phyloP scores from a whole-genome alignment of 1,140 invertebrate species.

The Diplogasteroides magnus region DNA sequence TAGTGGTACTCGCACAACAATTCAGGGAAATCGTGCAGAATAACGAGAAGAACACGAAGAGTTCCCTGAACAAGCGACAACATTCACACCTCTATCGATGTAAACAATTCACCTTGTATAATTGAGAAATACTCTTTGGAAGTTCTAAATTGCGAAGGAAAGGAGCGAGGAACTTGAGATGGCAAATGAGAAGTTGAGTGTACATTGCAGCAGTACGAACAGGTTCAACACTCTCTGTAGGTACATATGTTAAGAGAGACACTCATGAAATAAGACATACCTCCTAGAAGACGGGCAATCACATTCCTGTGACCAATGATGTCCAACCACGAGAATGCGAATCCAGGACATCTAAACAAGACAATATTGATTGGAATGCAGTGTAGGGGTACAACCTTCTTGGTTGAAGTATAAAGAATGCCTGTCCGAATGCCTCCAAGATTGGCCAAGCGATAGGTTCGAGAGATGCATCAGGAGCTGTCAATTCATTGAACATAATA shows the following conservation, averaged over 20 bases:
- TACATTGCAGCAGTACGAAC: conserved; percentile 63
- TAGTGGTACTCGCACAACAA: conserved; percentile 98
- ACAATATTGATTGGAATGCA: too few species aligned
- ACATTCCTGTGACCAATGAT: conserved; percentile 88
- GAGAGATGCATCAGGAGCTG: conserved; percentile 81
- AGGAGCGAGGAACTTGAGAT: conserved; percentile 92
- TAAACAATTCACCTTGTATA: conserved; percentile 72
- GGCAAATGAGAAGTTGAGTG: conserved; percentile 80
- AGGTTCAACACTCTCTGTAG: conserved; percentile 18
- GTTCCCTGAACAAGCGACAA: conserved; percentile 59
- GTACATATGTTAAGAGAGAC: background rate
- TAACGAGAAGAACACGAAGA: conserved; percentile 83
- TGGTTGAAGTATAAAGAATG: conserved; percentile 30
- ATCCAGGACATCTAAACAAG: conserved; percentile 67
- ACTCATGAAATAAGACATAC: conserved; percentile 46
- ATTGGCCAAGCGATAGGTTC: conserved; percentile 83
- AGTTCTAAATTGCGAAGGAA: conserved; percentile 93
- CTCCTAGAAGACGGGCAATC: conserved; percentile 83
- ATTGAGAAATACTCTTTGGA: conserved; percentile 78
- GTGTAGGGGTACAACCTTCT: conserved; percentile 6
- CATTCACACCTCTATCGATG: background rate
- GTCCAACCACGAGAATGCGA: conserved; percentile 96
- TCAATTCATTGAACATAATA: conserved; percentile 92
- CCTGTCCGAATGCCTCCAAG: conserved; percentile 61
- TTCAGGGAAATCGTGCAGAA: conserved; percentile 97